Evolutionary conservation across 30 jellyfish, hydroid and myxozoan species (phyloP), one percentile per base, ranked within the genome.

Genomic region (Cassiopea andromeda): DNA sequence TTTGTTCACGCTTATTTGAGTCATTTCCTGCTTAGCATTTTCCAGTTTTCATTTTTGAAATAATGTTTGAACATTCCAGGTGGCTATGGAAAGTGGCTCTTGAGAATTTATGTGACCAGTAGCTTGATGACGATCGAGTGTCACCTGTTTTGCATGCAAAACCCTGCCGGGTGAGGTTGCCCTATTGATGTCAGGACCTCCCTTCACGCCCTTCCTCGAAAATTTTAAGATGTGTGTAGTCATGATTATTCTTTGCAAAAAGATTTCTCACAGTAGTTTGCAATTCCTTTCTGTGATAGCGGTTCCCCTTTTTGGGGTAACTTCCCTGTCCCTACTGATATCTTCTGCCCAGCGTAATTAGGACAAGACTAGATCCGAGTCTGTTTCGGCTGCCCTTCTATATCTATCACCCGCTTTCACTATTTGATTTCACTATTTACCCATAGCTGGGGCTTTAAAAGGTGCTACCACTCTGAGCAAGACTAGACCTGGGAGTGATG

Each of bases 391-490:
- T 89, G 84, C 43, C 84, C 75, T 83, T 13, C 84, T 64, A 77
- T 87, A 48, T 80, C 92, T 43, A 14, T n/a, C 74, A 7, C 46
- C 72, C 72, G 47, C 75, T 12, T 2, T 8, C 15, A 17, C 38
- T 27, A 27, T 27, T 27, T 43, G 13, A 18, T 67, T 18, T 44
- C 76, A 15, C 49, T 45, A 44, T 69, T 69, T 17, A 66, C 91
- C 91, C 84, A 69, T 68, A 45, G 15, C n/a, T 83, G 83, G 84
- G 61, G 46, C 91, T 48, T 75, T 64, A 14, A 44, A 84, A 83
- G 91, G 91, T 66, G 48, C 91, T 83, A 83, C 91, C 91, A 69
- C 84, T 59, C 91, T 73, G 85, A 74, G 91, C 46, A 71, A 83
- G 91, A 59, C 46, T 83, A 84, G 90, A 81, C 90, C 90, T 67